Evolutionary conservation across 2,797 vertebrate species (phyloP), one percentile per base, ranked within the genome.

Genomic region (Danio aesculapii): DNA sequence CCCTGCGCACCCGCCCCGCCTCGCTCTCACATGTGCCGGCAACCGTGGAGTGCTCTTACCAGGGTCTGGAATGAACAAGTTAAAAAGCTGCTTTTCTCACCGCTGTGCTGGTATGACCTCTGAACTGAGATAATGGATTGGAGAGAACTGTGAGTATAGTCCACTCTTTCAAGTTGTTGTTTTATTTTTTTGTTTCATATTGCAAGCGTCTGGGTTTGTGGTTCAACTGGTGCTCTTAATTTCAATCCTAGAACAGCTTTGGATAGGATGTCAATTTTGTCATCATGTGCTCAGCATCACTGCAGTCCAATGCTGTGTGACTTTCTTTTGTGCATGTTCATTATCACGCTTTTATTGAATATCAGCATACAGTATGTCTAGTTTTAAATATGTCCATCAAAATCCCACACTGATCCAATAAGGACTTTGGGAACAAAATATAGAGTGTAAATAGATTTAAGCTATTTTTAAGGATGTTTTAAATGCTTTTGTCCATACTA

Each of bases 61-160:
- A 4, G 14, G 55, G 68, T 71, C 49, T 70, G 87, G 55, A 84
- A 78, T 2, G 77, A 86, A 81, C 79, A 87, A 84, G 75, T 75
- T 72, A 72, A 81, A 72, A 77, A 55, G 30, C 21, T 44, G n/a
- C 67, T 84, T 76, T 59, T 69, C 67, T 82, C 43, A 63, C 30
- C 74, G 57, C 64, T 85, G 53, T 68, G 79, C 75, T 83, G 71
- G 17, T 10, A 79, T 83, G 83, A 85, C 46, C 82, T 75, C 17
- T 83, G 81, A 88, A 81, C 75, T n/a, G 62, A 87, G 88, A 91
- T 88, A 84, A 92, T 92, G 91, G 92, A 93, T 19, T 88, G 89
- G 90, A 90, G 87, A 85, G 91, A 93, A 77, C 84, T 89, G 91
- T 92, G 81, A 93, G 92, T 93, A 90, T 77, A 43, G 39, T 57